Evolutionary conservation across 92 coral and sea anemone genomes (phyloP).

Genomic region (Epizoanthus stellaris): DNA sequence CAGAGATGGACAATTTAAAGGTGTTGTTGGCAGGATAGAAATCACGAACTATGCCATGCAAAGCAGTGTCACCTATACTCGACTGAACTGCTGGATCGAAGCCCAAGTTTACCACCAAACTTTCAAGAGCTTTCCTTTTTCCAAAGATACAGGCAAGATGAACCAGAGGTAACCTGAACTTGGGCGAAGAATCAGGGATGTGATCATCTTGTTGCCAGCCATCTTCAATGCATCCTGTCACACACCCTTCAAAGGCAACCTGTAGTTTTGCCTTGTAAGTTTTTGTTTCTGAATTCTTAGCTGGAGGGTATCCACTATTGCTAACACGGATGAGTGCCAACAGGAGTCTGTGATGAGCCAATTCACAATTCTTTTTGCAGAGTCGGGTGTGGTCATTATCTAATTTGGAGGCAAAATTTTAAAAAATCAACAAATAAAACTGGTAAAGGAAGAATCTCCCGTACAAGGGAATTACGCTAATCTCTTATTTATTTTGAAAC

Average conservation of each 20-base stretch:
- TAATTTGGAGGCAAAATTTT: background rate
- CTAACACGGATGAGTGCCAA: slow-evolving; percentile 14
- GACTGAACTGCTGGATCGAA: slow-evolving; percentile 29
- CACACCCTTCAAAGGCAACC: slow-evolving; percentile 19
- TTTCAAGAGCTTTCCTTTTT: slow-evolving; percentile 11
- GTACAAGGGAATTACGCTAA: too few relatives aligned
- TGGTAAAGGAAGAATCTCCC: too few relatives aligned
- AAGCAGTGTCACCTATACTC: slow-evolving; percentile 21
- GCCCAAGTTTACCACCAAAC: slow-evolving; percentile 1
- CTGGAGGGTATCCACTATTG: slow-evolving; percentile 3
- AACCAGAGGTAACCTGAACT: slow-evolving; percentile 15
- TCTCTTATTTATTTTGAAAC: too few relatives aligned
- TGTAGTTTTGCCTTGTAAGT: slow-evolving; percentile 1
- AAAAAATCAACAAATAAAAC: background rate
- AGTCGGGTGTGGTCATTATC: slow-evolving; percentile 12
- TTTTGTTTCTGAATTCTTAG: slow-evolving; percentile 8
- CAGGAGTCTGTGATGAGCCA: slow-evolving; percentile 7
- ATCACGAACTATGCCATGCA: slow-evolving; percentile 10
- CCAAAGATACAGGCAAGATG: slow-evolving; percentile 16
- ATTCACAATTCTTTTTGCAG: slow-evolving; percentile 2
- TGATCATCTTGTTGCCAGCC: slow-evolving; percentile 14
- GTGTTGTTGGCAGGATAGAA: slow-evolving; percentile 2
- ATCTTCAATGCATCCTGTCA: slow-evolving; percentile 4
- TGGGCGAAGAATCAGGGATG: slow-evolving; percentile 9
- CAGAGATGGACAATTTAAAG: background rate